Base-by-base conservation (phyloP, 2,113 vertebrate genomes). In the Theristicus caerulescens region DNA sequence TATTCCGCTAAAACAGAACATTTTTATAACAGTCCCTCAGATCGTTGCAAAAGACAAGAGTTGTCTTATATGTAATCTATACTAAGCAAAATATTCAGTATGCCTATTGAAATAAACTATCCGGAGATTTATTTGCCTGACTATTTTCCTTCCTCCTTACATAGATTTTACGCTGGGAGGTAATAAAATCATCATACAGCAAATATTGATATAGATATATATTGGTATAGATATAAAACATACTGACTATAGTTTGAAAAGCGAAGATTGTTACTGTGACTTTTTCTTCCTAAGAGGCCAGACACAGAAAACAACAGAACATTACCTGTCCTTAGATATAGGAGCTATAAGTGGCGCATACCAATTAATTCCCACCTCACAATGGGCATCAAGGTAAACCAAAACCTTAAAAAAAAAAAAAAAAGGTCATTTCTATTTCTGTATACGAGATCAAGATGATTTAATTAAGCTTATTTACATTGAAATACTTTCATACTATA, bases 311-410 rank as follows among this genome's bases (percentile, higher is more conserved):
- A 62, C 54, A 96, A 66, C 2, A 40, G 79, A 94, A 87, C 91
- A 86, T 98, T 99, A 99, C 99, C 99, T 99, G 99, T 99, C 99
- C 96, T 99, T 98, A 96, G 99, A 98, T 97, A 99, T 99, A 64
- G 99, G 99, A 88, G 99, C 99, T 97, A 99, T 97, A 92, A 99
- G 98, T 65, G 99, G 98, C 27, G 99, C 98, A 81, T 99, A 99
- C 99, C 99, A 99, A 98, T 99, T 99, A 96, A 99, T 96, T 83
- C 98, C 99, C 96, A 99, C 99, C 96, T 99, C 99, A 97, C 99
- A 99, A 92, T 99, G 99, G 93, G 99, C 99, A 97, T 99, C 99
- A 85, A 99, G 98, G 97, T 99, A 99, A 97, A 99, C 98, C 92
- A 99, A 98, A 96, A 99, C 99, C 99, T 99, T 97, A 20, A 93